Evolutionary conservation across 2,888 invertebrate genomes (phyloP).

Genomic region (Lissonota sp.): DNA sequence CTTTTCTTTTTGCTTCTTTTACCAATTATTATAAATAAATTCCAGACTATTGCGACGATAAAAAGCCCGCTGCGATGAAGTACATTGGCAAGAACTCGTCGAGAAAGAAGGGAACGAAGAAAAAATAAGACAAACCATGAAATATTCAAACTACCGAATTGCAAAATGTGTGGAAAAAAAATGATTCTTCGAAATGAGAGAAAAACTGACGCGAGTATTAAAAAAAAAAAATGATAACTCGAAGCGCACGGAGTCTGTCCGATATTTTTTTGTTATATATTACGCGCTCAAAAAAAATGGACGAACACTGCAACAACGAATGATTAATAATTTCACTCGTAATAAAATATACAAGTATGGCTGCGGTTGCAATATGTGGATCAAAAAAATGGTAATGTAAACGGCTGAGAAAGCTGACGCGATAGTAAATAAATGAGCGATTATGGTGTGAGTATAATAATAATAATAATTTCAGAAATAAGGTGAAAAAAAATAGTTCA

Average conservation of each 20-base stretch:
- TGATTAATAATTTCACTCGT: constrained; percentile 54
- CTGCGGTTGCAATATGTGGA: constrained; percentile 72
- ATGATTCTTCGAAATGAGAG: not conserved
- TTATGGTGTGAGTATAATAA: constrained; percentile 78
- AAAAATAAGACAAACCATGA: constrained; percentile 29
- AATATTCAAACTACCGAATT: constrained; percentile 16
- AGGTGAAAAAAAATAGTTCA: constrained; percentile 72
- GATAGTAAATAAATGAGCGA: constrained; percentile 74
- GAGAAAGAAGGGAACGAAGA: constrained; percentile 30
- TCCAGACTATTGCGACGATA: not conserved
- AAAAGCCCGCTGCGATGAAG: constrained; percentile 40
- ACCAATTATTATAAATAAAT: not conserved
- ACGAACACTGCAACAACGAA: constrained; percentile 43
- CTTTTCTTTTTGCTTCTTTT: no score
- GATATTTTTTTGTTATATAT: constrained; percentile 49
- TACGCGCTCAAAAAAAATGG: constrained; percentile 28
- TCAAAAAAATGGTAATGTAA: constrained; percentile 72
- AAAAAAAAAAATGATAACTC: not conserved
- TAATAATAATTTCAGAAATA: constrained; percentile 29
- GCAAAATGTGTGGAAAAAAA: not conserved
- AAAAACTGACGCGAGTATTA: constrained; percentile 11
- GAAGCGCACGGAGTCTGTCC: constrained; percentile 36
- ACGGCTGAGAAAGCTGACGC: constrained; percentile 77
- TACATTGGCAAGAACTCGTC: constrained; percentile 15
- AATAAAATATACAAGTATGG: constrained; percentile 64